phyloP scores from a whole-genome alignment of 2,888 invertebrate genomes.

The Aleiodes leptofemur region DNA sequence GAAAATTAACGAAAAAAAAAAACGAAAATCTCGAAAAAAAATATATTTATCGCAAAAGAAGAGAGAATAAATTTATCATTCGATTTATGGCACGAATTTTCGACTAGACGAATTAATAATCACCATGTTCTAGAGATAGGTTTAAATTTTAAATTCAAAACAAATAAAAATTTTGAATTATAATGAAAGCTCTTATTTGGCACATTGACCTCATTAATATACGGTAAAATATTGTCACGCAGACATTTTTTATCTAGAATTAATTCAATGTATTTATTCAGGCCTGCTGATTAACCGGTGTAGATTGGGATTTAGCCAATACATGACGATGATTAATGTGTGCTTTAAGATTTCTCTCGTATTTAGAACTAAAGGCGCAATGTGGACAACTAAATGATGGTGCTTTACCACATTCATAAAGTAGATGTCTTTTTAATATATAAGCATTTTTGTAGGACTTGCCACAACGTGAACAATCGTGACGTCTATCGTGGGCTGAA shows the following conservation, averaged over 20 bases:
- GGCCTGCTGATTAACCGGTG: slow-evolving; percentile 65
- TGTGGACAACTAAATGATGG: slow-evolving; percentile 75
- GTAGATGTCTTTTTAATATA: slow-evolving; percentile 79
- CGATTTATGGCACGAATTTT: slow-evolving; percentile 38
- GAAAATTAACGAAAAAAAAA: not conserved
- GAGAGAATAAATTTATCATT: slow-evolving; percentile 17
- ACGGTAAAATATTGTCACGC: too few relatives aligned
- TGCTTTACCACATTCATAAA: slow-evolving; percentile 76
- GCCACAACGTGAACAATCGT: slow-evolving; percentile 78
- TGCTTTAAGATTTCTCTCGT: slow-evolving; percentile 74
- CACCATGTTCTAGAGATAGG: not conserved
- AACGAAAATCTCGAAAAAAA: slow-evolving; percentile 21
- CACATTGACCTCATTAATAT: slow-evolving; percentile 35
- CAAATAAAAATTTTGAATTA: slow-evolving; percentile 2
- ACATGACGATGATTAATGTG: slow-evolving; percentile 74
- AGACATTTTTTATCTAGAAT: too few relatives aligned
- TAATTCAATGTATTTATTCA: slow-evolving; percentile 51
- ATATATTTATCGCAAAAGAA: slow-evolving; percentile 31
- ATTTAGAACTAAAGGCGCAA: slow-evolving; percentile 75
- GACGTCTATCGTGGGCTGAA: slow-evolving; percentile 68
- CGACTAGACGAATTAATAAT: not conserved
- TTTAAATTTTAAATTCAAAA: not conserved
- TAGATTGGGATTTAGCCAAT: slow-evolving; percentile 52
- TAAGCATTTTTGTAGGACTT: slow-evolving; percentile 81
- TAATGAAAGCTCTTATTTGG: slow-evolving; percentile 52